Evolutionary conservation across 1,140 invertebrate species (phyloP), one percentile per base, ranked within the genome.

Genomic region (Bathynomus jamesi): DNA sequence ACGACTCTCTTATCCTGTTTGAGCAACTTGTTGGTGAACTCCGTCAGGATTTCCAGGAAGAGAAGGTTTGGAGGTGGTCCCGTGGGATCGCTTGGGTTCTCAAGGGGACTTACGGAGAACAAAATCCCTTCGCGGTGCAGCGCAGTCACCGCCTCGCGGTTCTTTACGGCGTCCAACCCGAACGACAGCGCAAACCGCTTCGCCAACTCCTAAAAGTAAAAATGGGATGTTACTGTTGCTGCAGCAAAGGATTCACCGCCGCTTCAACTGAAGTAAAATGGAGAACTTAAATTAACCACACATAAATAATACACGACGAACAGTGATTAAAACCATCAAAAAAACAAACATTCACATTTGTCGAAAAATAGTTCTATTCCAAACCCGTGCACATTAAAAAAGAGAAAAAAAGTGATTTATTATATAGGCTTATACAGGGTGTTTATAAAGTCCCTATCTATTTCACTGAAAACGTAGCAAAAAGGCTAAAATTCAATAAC

Each of bases 151-250:
- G 96, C 96, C 82, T 99, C 96, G 60, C 97, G 88, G 85, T 99
- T 99, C 84, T 97, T 98, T 10, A 98, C 87, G 24, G 94, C 93
- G 85, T 99, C 96, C 67, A 98, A 86, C 24, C 97, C 97, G 87
- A 99, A 99, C 4, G 95, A 97, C 24, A 98, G 84, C 0, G 95
- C 92, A 86, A 99, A 99, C 77, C 96, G 85, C 82, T 98, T 96
- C 3, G 96, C 96, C 77, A 99, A 86, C 87, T 99, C 96, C 84
- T 91, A 77, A 7, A 67, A 63, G 31, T 46, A 60, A 65, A 27
- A 28, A 69, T 2, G 3, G 40, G 8, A 40, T 70, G 29, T 62
- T 46, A 0, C 40, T 25, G 25, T n/a, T n/a, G n/a, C n/a, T n/a
- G n/a, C n/a, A n/a, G n/a, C n/a, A n/a, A n/a, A n/a, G n/a, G n/a